Percentiles rank a stretch among this genome's conserved stretches.
phyloP scores from a whole-genome alignment of 2,888 invertebrate genomes.

The Coleophora flavipennella region DNA sequence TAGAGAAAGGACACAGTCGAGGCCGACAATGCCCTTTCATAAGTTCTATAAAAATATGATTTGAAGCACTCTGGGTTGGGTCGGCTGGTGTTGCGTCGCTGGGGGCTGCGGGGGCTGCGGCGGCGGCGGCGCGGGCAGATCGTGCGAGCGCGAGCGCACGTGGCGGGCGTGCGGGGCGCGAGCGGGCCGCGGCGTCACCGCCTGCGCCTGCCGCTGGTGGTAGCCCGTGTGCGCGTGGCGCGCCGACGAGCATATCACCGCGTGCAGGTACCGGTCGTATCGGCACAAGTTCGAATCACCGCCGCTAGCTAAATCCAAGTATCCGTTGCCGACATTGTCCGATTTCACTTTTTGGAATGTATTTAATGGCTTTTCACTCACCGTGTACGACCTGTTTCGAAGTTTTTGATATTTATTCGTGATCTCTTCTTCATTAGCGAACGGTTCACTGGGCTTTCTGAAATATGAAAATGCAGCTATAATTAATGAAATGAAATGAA shows the following conservation, averaged over 20 bases:
- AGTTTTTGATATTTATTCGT: constrained; percentile 55
- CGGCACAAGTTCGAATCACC: constrained; percentile 69
- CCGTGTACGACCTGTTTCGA: constrained; percentile 67
- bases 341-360: constrained; percentile 52
- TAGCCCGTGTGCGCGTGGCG: constrained; percentile 61
- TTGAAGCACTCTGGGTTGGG: constrained; percentile 60
- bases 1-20: constrained; percentile 35
- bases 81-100: constrained; percentile 29
- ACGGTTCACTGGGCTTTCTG: constrained; percentile 72
- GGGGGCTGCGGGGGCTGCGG: constrained; percentile 49
- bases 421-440: constrained; percentile 51
- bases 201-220: constrained; percentile 50
- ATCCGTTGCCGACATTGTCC: constrained; percentile 65
- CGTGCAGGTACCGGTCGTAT: constrained; percentile 76
- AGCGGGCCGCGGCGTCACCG: constrained; percentile 25
- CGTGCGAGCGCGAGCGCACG: constrained; percentile 53
- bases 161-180: constrained; percentile 29
- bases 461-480: constrained; percentile 20
- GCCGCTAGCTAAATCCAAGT: constrained; percentile 74
- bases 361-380: constrained; percentile 56
- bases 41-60: constrained; percentile 67
- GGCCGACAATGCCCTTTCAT: constrained; percentile 30
- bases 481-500: no score
- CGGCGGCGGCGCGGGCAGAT: constrained; percentile 35
- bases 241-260: constrained; percentile 73